phyloP scores from a whole-genome alignment of 2,888 invertebrate species.

The Neria commutata region DNA sequence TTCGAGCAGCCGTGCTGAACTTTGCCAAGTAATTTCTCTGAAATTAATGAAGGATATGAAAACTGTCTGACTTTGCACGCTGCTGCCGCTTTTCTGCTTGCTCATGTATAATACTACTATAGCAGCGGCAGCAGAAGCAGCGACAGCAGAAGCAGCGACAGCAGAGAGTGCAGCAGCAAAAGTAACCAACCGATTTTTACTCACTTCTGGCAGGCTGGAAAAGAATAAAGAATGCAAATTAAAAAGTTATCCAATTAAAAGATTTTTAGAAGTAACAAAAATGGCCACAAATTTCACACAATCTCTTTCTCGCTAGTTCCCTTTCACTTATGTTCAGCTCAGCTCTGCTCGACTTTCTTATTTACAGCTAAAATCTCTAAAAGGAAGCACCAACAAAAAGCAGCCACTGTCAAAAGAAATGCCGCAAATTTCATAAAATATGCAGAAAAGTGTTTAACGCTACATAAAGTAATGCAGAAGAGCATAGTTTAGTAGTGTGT shows the following conservation, averaged over 20 bases:
- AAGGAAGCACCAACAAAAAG: no score
- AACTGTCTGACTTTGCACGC: background rate
- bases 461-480: conserved; percentile 34
- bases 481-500: no score
- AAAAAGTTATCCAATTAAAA: conserved; percentile 37
- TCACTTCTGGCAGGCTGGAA: no score
- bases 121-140: background rate
- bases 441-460: conserved; percentile 35
- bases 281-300: background rate
- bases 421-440: conserved; percentile 34
- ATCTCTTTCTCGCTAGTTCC: no score
- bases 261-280: conserved; percentile 23
- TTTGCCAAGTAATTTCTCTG: background rate
- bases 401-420: conserved; percentile 16
- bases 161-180: background rate
- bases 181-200: background rate
- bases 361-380: background rate
- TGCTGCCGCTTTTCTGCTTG: background rate
- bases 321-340: background rate
- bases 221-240: conserved; percentile 27
- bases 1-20: no score
- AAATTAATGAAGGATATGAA: background rate
- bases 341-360: background rate
- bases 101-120: background rate
- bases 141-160: background rate